Evolutionary conservation across 2,888 invertebrate species (phyloP).

Genomic region (Tiliacea aurago): DNA sequence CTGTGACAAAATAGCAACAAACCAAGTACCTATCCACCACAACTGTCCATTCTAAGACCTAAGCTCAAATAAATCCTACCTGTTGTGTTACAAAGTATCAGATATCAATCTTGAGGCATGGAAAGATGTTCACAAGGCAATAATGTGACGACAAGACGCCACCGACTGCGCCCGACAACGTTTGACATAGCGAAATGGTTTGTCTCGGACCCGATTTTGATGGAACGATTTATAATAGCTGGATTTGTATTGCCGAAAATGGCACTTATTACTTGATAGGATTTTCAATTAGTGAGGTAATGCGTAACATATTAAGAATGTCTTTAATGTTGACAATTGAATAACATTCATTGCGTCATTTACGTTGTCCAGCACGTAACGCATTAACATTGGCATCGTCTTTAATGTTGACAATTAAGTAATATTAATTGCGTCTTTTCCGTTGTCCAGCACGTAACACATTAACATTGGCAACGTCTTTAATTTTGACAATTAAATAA

Average conservation of each 20-base stretch:
- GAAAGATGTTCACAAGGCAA: constrained; percentile 48
- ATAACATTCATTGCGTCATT: too few relatives aligned
- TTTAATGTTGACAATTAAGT: too few relatives aligned
- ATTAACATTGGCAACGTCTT: too few relatives aligned
- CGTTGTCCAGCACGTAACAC: too few relatives aligned
- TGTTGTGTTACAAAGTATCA: constrained; percentile 46
- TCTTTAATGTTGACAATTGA: too few relatives aligned
- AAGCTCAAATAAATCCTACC: constrained; percentile 47
- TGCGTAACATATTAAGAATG: too few relatives aligned
- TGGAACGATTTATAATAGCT: constrained; percentile 37
- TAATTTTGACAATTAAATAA: too few relatives aligned
- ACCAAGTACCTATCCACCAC: background rate
- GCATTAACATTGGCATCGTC: too few relatives aligned
- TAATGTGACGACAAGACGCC: constrained; percentile 29
- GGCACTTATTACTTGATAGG: background rate
- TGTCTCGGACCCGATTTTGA: constrained; percentile 27
- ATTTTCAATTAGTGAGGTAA: background rate
- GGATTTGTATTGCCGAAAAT: background rate
- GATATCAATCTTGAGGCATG: constrained; percentile 45
- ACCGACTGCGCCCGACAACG: constrained; percentile 30
- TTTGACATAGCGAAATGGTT: constrained; percentile 15
- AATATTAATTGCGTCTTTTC: too few relatives aligned
- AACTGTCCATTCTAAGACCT: background rate
- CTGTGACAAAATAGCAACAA: background rate
- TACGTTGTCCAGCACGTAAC: too few relatives aligned